Evolutionary conservation across 2,888 invertebrate genomes (phyloP), one percentile per base, ranked within the genome.

Genomic region (Euclidia mi): DNA sequence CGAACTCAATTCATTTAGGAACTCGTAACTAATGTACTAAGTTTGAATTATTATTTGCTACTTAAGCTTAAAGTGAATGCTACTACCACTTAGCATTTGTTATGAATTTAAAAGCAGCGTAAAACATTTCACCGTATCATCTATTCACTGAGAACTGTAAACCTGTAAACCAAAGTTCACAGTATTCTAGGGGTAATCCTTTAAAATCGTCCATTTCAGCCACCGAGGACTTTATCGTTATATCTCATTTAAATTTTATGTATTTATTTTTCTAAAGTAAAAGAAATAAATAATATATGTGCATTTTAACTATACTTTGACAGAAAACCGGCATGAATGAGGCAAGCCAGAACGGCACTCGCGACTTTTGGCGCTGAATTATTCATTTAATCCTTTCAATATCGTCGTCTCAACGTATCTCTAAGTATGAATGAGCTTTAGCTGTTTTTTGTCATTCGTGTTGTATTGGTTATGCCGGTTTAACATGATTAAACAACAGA

Each of bases 361-460:
- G 76, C 79, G 86, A 88, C 88, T 88, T 88, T 87, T 78, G 71
- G 69, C 83, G 68, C 86, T 89, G 88, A 88, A 89, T 89, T 79
- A 89, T 89, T 89, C 89, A 89, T 89, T 89, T 89, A 89, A 89
- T 89, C 89, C 89, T 89, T 89, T 88, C 88, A 86, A 89, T 89
- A 89, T 88, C 84, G 74, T 75, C 78, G 79, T 80, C 83, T 81
- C 78, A 78, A 79, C 79, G 79, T 81, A 78, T 77, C 76, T 69
- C 76, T 69, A 65, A 71, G 75, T 72, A 78, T 65, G 71, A 78
- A 74, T 47, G 71, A 82, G 79, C 70, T 79, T 79, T 67, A 62
- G 63, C 65, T 76, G 65, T 62, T 81, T 82, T 84, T 82, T 80
- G 68, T 77, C 71, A 56, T 76, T 79, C 71, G 61, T 70, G 62